phyloP scores from a whole-genome alignment of 2,113 vertebrate species.

The Rhinolophus sinicus region DNA sequence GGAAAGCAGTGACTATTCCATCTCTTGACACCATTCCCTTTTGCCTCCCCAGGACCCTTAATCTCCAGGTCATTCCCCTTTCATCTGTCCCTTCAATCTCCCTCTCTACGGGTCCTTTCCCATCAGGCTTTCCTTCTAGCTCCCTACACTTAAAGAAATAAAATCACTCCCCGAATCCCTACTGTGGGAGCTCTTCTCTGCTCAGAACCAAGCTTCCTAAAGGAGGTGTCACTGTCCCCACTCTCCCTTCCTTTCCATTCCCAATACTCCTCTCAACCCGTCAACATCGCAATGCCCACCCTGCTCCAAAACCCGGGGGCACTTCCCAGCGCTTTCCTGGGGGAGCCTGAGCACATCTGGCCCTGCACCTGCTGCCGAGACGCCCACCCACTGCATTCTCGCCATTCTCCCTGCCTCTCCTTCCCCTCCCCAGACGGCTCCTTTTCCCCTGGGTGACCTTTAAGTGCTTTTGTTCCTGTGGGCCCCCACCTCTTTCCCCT shows the following conservation, averaged over 20 bases:
- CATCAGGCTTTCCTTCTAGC: background rate
- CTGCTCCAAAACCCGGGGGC: background rate
- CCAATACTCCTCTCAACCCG: background rate
- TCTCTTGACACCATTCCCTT: background rate
- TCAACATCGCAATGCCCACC: background rate
- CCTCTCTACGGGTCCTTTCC: background rate
- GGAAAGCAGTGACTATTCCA: background rate
- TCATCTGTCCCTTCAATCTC: background rate
- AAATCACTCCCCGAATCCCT: background rate
- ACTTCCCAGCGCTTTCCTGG: background rate
- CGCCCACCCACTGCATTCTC: background rate
- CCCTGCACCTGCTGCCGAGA: background rate
- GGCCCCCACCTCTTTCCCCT: background rate
- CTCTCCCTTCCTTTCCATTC: background rate
- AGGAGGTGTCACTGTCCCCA: background rate
- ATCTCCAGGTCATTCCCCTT: background rate
- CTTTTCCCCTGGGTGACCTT: background rate
- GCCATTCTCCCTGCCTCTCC: background rate
- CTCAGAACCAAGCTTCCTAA: background rate
- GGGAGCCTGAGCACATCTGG: background rate
- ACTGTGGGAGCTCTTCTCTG: background rate
- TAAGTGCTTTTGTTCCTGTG: background rate
- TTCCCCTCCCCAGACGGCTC: background rate
- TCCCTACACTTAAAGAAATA: background rate
- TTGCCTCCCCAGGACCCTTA: background rate